Conservation (phyloP, 2,888 invertebrate genomes). For the Agapostemon virescens region DNA sequence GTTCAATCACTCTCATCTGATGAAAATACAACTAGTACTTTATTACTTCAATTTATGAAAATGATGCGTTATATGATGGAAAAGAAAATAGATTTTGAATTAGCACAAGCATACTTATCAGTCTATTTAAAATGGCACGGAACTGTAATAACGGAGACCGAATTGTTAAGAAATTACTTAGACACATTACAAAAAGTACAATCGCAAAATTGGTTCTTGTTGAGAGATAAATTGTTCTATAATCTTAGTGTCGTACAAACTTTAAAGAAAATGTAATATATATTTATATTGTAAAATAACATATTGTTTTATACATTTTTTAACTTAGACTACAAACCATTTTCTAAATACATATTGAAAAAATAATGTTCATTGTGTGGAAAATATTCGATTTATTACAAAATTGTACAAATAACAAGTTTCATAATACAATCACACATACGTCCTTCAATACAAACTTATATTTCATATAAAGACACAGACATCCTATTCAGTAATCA, state of each 20-base stretch:
- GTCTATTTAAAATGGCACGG: constrained; percentile 92
- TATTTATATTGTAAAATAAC: constrained; percentile 16
- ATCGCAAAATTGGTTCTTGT: constrained; percentile 84
- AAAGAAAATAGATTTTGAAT: constrained; percentile 91
- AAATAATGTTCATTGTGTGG: not conserved
- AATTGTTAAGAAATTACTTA: constrained; percentile 83
- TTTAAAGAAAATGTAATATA: constrained; percentile 81
- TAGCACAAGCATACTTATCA: constrained; percentile 93
- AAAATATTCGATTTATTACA: constrained; percentile 49
- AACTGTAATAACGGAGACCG: constrained; percentile 82
- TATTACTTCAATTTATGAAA: constrained; percentile 90
- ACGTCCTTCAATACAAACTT: constrained; percentile 8
- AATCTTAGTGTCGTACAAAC: constrained; percentile 89
- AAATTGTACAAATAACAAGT: constrained; percentile 22
- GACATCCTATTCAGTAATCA: not conserved
- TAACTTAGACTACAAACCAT: not conserved
- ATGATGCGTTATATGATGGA: constrained; percentile 87
- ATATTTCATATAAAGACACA: constrained; percentile 11
- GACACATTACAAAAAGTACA: constrained; percentile 84
- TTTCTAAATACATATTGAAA: not conserved
- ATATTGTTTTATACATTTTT: constrained; percentile 24
- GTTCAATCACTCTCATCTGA: constrained; percentile 89
- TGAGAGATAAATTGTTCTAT: constrained; percentile 87
- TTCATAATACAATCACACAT: constrained; percentile 27
- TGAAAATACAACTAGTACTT: constrained; percentile 85